These are phyloP conservation scores for Carterocephalus palaemon DNA, from an alignment of 2,888 invertebrate genomes.

Conservation along the genomic window DNA sequence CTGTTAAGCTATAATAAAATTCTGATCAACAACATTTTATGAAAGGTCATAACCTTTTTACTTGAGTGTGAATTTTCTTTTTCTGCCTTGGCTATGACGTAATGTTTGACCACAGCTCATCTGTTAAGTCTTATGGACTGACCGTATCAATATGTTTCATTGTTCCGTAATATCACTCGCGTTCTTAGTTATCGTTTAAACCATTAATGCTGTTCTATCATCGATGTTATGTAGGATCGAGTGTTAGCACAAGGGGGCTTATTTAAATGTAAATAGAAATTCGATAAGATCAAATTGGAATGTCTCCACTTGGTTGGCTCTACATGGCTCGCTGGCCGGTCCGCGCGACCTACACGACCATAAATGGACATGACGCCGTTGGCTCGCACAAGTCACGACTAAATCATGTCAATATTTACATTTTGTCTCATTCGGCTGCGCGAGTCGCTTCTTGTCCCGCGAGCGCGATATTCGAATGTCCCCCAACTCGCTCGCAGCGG, in stretches of 20 bases:
- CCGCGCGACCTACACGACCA: conserved; percentile 54
- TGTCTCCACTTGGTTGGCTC: conserved; percentile 33
- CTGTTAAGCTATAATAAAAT: too few relatives aligned
- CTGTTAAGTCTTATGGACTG: too few relatives aligned
- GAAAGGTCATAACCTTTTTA: too few relatives aligned
- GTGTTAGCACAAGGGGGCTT: neutral
- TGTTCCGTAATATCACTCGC: neutral
- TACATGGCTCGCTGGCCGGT: conserved; percentile 47
- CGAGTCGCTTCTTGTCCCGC: neutral
- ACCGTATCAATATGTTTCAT: too few relatives aligned
- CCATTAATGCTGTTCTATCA: conserved; percentile 1
- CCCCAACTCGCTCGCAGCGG: too few relatives aligned
- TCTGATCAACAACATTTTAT: too few relatives aligned
- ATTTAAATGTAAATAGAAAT: conserved; percentile 27
- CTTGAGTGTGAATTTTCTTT: too few relatives aligned
- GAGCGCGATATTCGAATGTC: conserved; percentile 2
- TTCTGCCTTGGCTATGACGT: too few relatives aligned
- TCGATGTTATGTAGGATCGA: conserved; percentile 4
- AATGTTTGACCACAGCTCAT: too few relatives aligned
- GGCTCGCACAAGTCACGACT: conserved; percentile 50
- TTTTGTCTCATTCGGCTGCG: conserved; percentile 40
- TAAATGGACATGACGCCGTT: conserved; percentile 61
- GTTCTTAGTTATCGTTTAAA: conserved; percentile 1
- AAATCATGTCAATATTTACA: conserved; percentile 63
- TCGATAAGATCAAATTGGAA: conserved; percentile 24